Percentiles rank a stretch among this genome's conserved stretches.
phyloP scores from a whole-genome alignment of 1,140 invertebrate species.

The Aphelenchoides avenae region DNA sequence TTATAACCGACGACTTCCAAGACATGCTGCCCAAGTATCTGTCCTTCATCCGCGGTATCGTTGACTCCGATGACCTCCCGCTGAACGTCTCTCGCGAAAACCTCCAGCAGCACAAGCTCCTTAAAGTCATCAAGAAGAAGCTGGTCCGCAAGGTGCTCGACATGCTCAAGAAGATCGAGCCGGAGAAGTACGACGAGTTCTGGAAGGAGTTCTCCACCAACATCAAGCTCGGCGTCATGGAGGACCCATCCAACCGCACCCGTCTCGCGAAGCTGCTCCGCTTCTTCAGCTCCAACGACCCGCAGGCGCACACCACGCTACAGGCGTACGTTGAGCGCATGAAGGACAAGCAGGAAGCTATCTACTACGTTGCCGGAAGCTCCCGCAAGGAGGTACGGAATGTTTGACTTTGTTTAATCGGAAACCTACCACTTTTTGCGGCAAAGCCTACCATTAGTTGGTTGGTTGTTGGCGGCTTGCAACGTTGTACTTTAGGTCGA shows the following conservation, averaged over 20 bases:
- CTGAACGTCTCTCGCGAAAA: conserved; percentile 96
- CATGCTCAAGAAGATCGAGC: conserved; percentile 84
- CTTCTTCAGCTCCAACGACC: conserved; percentile 78
- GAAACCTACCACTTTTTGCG: not conserved
- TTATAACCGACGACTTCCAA: conserved; percentile 98
- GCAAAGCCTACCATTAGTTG: conserved; percentile 19
- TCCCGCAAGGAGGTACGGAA: conserved; percentile 71
- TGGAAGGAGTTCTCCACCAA: conserved; percentile 99
- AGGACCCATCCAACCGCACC: conserved; percentile 90
- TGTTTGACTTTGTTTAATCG: not conserved
- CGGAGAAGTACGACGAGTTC: conserved; percentile 85
- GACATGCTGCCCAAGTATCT: conserved; percentile 99
- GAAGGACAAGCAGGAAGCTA: conserved; percentile 92
- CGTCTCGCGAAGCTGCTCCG: conserved; percentile 86
- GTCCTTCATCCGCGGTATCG: conserved; percentile 86
- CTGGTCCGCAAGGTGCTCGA: conserved; percentile 92
- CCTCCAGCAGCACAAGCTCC: conserved; percentile 89
- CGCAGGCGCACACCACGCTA: conserved; percentile 71
- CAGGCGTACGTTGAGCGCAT: conserved; percentile 87
- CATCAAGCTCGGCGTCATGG: conserved; percentile 93
- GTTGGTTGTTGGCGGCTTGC: too few relatives aligned
- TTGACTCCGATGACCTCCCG: conserved; percentile 98
- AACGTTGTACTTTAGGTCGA: conserved; percentile 69
- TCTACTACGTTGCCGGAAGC: conserved; percentile 92
- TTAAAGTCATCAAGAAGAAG: conserved; percentile 99